Evolutionary conservation across 2,888 invertebrate genomes (phyloP).

Genomic region (Erynnis tages): DNA sequence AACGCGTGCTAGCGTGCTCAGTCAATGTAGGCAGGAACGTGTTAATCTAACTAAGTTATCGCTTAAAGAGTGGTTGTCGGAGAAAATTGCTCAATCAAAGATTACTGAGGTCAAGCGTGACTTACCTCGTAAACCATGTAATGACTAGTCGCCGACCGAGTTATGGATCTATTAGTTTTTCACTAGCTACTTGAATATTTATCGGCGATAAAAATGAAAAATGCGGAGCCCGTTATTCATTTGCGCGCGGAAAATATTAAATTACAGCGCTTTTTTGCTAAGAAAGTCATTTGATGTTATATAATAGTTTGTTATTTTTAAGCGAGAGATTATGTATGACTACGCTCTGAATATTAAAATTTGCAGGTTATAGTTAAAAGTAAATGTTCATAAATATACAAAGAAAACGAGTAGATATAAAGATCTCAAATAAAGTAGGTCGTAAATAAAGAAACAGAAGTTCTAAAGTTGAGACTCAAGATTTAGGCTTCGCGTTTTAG

Average conservation of each 20-base stretch:
- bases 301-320: background rate
- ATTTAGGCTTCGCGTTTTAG: too few species aligned
- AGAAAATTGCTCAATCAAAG: slow-evolving; percentile 47
- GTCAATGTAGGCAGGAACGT: slow-evolving; percentile 34
- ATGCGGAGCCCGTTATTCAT: slow-evolving; percentile 14
- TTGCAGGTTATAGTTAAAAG: too few species aligned
- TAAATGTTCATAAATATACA: too few species aligned
- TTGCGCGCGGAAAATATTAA: slow-evolving; percentile 27
- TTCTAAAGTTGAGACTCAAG: too few species aligned
- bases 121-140: slow-evolving; percentile 42
- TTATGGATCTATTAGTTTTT: slow-evolving; percentile 41
- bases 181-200: slow-evolving; percentile 38
- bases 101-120: slow-evolving; percentile 42
- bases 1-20: slow-evolving; percentile 39
- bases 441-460: too few species aligned
- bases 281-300: background rate
- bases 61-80: slow-evolving; percentile 42
- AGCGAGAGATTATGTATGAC: background rate
- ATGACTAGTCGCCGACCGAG: slow-evolving; percentile 37
- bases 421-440: too few species aligned
- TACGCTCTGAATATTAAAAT: too few species aligned
- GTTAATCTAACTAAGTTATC: slow-evolving; percentile 47
- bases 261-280: background rate
- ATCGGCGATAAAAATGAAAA: slow-evolving; percentile 25
- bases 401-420: too few species aligned